Percentiles rank a stretch among this genome's conserved stretches.
Conservation (phyloP, 1,140 invertebrate species). For the Zelostemma sp. region DNA sequence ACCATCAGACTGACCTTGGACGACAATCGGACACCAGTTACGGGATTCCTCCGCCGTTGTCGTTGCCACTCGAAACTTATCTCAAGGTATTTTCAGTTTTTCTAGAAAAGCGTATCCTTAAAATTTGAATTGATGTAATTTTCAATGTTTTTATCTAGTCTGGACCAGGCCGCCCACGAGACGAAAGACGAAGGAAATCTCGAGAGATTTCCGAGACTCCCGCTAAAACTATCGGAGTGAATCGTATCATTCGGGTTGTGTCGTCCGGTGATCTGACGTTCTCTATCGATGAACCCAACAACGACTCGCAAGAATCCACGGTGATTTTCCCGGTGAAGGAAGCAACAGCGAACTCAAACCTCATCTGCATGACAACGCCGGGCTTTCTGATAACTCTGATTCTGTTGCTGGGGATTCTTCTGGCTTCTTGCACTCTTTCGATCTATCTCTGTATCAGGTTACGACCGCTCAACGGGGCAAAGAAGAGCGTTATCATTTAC, state of each 20-base stretch:
- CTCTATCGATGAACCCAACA: constrained; percentile 76
- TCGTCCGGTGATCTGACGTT: constrained; percentile 89
- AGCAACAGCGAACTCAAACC: constrained; percentile 33
- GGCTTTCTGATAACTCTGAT: constrained; percentile 88
- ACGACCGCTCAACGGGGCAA: constrained; percentile 74
- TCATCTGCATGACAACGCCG: constrained; percentile 92
- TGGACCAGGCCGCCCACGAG: constrained; percentile 76
- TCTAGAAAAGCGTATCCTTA: too few relatives aligned
- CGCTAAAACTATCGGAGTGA: constrained; percentile 85
- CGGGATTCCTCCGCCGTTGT: constrained; percentile 73
- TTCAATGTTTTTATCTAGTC: constrained; percentile 46
- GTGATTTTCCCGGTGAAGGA: constrained; percentile 76
- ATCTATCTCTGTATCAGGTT: constrained; percentile 85
- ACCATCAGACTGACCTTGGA: constrained; percentile 58
- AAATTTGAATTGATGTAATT: too few relatives aligned
- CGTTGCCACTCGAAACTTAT: constrained; percentile 75
- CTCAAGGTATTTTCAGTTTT: constrained; percentile 68
- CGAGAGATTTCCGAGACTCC: constrained; percentile 73
- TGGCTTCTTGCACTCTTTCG: constrained; percentile 87
- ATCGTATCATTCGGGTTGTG: constrained; percentile 86
- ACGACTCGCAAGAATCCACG: constrained; percentile 72
- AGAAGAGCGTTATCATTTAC: constrained; percentile 26
- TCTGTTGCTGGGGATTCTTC: constrained; percentile 82
- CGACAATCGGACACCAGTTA: constrained; percentile 77
- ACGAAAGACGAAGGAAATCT: constrained; percentile 80